phyloP scores from a whole-genome alignment of 2,797 vertebrate species.

The Buphagus erythrorhynchus region DNA sequence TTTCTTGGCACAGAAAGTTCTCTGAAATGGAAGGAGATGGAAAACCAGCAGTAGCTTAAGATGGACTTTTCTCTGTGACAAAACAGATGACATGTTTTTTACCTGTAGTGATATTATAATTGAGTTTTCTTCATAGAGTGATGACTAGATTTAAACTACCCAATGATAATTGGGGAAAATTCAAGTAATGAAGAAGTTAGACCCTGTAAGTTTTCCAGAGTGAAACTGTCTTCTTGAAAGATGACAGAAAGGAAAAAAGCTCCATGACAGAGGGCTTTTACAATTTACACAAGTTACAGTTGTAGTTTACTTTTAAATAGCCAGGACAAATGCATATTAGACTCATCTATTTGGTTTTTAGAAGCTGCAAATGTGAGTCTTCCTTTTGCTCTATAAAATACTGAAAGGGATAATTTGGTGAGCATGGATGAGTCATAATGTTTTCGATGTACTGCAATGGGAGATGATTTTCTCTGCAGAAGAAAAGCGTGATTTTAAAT shows the following conservation, averaged over 20 bases:
- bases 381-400: not conserved
- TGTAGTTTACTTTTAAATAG: not conserved
- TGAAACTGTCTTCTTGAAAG: not conserved
- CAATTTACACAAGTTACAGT: not conserved
- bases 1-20: not conserved
- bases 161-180: not conserved
- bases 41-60: not conserved
- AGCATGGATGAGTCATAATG: not conserved
- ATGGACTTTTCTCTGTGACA: not conserved
- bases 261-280: not conserved
- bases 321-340: not conserved
- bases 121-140: not conserved
- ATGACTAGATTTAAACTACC: conserved; percentile 25
- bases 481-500: not conserved
- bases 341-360: not conserved
- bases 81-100: conserved; percentile 33
- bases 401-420: not conserved
- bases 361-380: not conserved
- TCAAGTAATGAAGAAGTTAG: not conserved
- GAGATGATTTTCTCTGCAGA: not conserved
- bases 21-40: not conserved
- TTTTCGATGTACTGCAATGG: not conserved
- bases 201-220: not conserved
- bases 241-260: not conserved
- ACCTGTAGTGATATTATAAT: not conserved